Evolutionary conservation across 2,888 invertebrate species (phyloP).

Genomic region (Xestia sexstrigata): DNA sequence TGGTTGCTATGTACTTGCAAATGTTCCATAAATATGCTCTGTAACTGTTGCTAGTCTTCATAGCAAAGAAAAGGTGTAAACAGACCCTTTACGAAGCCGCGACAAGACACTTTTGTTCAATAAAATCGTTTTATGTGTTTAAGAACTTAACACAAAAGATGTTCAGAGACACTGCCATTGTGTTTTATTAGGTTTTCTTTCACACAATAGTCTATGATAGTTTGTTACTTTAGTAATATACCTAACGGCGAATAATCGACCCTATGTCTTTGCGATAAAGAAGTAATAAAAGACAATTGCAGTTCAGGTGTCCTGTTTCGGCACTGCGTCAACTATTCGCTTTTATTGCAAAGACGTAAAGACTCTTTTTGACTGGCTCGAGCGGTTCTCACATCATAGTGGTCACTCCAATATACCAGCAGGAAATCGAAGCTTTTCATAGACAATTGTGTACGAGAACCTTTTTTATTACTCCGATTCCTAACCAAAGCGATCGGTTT

Average conservation of each 20-base stretch:
- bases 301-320: background rate
- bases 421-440: background rate
- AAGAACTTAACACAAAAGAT: background rate
- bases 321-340: background rate
- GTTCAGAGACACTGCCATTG: constrained; percentile 32
- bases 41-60: too few species aligned
- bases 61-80: too few species aligned
- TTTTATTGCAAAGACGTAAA: background rate
- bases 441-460: constrained; percentile 1
- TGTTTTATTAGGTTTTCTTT: constrained; percentile 6
- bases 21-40: too few species aligned
- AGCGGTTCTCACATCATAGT: background rate
- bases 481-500: background rate
- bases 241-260: background rate
- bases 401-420: background rate
- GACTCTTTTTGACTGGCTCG: background rate
- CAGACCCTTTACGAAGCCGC: too few species aligned
- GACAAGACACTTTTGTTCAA: background rate
- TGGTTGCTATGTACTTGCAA: background rate
- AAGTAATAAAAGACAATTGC: too few species aligned
- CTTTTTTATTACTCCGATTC: constrained; percentile 8
- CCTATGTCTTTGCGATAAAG: background rate
- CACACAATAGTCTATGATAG: background rate
- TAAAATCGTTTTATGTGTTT: constrained; percentile 5
- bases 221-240: background rate